Conservation (phyloP, 2,888 invertebrate species). For the Hemicrepidius hirtus region DNA sequence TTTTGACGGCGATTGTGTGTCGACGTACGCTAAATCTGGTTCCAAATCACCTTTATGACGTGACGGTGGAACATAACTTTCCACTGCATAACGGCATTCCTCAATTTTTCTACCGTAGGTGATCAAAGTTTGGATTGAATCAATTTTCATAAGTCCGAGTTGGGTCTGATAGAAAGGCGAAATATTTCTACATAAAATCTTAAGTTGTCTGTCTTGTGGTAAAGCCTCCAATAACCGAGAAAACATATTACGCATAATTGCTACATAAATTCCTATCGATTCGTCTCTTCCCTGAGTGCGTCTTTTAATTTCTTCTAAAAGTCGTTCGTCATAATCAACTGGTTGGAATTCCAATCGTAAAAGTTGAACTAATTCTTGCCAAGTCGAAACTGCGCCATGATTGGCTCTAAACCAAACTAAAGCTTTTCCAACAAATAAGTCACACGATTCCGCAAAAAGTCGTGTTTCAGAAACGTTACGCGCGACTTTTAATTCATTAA, state of each 20-base stretch:
- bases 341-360: no score
- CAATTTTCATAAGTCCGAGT: no score
- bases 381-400: no score
- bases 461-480: no score
- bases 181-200: no score
- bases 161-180: no score
- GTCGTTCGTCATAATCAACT: not conserved
- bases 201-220: no score
- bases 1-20: not conserved
- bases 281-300: not conserved
- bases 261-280: not conserved
- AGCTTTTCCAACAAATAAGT: constrained; percentile 4
- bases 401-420: constrained; percentile 2
- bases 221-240: no score
- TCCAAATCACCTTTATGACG: not conserved
- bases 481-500: no score
- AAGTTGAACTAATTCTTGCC: no score
- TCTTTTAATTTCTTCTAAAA: constrained; percentile 9
- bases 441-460: no score
- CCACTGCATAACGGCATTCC: not conserved
- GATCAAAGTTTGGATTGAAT: not conserved
- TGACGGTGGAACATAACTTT: not conserved
- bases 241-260: no score
- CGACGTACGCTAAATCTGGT: constrained; percentile 4
- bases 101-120: not conserved